These are phyloP conservation scores for Apodemus sylvaticus DNA, from an alignment of 2,113 vertebrate genomes.

Conservation along the genomic window DNA sequence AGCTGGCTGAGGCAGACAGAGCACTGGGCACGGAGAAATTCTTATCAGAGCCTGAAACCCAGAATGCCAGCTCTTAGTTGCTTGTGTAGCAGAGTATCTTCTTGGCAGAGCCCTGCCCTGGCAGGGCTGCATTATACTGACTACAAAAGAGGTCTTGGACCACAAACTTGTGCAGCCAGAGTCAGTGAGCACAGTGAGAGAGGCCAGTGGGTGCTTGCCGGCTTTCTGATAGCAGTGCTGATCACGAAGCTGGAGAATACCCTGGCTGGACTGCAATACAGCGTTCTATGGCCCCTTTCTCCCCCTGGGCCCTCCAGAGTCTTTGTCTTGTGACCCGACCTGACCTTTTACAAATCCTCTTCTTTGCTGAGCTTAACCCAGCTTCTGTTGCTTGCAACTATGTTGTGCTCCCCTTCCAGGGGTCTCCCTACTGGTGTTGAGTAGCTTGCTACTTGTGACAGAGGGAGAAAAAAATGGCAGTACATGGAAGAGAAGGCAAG, in stretches of 20 bases:
- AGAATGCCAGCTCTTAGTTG: accelerated
- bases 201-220: not conserved
- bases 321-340: not conserved
- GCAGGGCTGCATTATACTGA: not conserved
- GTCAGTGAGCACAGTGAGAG: no score
- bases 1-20: not conserved
- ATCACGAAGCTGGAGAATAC: not conserved
- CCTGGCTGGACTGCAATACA: not conserved
- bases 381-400: not conserved
- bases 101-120: not conserved
- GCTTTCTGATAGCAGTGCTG: accelerated
- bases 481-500: not conserved
- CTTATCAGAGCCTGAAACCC: not conserved
- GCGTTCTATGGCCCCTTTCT: no score
- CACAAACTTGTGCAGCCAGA: accelerated
- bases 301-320: not conserved
- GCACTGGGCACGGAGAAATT: no score
- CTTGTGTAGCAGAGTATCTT: not conserved
- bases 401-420: accelerated
- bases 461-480: no score
- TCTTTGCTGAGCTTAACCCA: not conserved
- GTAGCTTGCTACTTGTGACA: not conserved
- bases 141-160: no score
- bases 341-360: not conserved
- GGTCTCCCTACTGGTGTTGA: not conserved